Percentiles rank a stretch among this genome's conserved stretches.
Conservation (phyloP, 2,888 invertebrate species). For the Acleris literana region DNA sequence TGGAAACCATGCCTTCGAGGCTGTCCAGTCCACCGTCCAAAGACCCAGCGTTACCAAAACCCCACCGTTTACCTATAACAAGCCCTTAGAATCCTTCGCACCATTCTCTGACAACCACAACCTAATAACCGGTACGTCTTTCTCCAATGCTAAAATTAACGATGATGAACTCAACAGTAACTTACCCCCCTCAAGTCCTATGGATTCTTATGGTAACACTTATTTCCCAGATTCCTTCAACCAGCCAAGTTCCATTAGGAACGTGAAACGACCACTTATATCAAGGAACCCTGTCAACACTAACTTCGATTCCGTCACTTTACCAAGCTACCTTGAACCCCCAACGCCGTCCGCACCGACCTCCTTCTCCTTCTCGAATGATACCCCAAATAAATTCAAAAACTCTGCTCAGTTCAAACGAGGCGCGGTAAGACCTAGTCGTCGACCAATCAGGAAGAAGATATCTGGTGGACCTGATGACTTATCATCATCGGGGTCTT, state of each 20-base stretch:
- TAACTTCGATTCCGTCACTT: constrained; percentile 62
- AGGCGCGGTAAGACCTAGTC: constrained; percentile 64
- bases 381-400: constrained; percentile 65
- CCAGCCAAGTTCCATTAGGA: constrained; percentile 70
- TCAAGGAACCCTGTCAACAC: constrained; percentile 52
- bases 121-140: constrained; percentile 64
- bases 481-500: constrained; percentile 70
- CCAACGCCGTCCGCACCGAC: constrained; percentile 71
- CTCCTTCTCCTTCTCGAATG: constrained; percentile 65
- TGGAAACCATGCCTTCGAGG: constrained; percentile 75
- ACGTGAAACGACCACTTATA: constrained; percentile 63
- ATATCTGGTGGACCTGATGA: constrained; percentile 71
- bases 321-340: constrained; percentile 78
- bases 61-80: constrained; percentile 63
- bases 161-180: constrained; percentile 59
- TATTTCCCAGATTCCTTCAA: constrained; percentile 76
- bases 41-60: constrained; percentile 64
- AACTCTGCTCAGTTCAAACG: constrained; percentile 66
- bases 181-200: constrained; percentile 53
- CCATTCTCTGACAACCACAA: constrained; percentile 66
- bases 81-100: constrained; percentile 64
- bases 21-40: constrained; percentile 68
- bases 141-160: constrained; percentile 56
- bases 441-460: constrained; percentile 76
- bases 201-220: constrained; percentile 74